Evolutionary conservation across 2,888 invertebrate species (phyloP), one percentile per base, ranked within the genome.

Genomic region (Syrista parreyssii): DNA sequence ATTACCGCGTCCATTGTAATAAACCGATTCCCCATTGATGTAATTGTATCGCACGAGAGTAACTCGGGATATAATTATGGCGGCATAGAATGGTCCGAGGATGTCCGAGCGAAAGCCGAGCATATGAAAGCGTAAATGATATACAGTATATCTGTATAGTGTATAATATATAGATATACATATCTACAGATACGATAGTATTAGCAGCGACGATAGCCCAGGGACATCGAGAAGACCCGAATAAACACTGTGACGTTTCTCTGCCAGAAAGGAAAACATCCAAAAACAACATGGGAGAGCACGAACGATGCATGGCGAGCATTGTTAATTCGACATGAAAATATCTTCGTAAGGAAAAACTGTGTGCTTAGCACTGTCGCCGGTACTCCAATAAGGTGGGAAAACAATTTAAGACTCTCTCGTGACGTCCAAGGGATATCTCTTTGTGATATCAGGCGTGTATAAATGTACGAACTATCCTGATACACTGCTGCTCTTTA

Each of bases 1-100:
- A 80, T 76, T 78, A 77, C 55, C 78, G 68, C 72, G 76, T 77
- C 82, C 82, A 84, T 85, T 84, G 85, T 85, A 86, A 86, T 86
- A 84, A 86, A 86, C 84, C 82, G 85, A 85, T 85, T 84, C 84
- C 81, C 82, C 84, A 85, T 86, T 85, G 85, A 85, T 87, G 84
- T 82, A 83, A 84, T 83, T 81, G 80, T 75, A 68, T 35, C 73
- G 76, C 76, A 75, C 36, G 23, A n/a, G 78, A 73, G 74, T 31
- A n/a, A 55, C 73, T 68, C 68, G 77, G 55, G 72, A 55, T 40
- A 15, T 73, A 31, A 75, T 74, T 31, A 73, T 32, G 69, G 33
- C 74, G n/a, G 36, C 71, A 11, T 33, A 32, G 71, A 31, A 33
- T 12, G 12, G n/a, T 12, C 11, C 71, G 31, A 32, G 32, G 31